Evolutionary conservation across 2,113 vertebrate species (phyloP).

Genomic region (Nothocercus nigrocapillus): DNA sequence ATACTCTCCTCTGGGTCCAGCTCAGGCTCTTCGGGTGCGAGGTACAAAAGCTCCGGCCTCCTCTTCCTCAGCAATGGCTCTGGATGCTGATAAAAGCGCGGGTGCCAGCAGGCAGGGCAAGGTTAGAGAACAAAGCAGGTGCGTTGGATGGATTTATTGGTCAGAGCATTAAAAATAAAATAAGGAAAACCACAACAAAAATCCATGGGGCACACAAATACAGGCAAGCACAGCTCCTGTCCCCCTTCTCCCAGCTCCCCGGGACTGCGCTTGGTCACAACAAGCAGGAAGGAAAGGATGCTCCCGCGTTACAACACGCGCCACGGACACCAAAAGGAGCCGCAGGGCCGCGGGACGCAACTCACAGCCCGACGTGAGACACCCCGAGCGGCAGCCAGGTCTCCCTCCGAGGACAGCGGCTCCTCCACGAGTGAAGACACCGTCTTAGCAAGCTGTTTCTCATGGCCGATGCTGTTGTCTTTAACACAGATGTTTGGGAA

Average conservation of each 20-base stretch:
- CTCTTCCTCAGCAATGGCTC: accelerated
- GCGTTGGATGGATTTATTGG: slow-evolving; percentile 41
- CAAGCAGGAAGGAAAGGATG: not conserved
- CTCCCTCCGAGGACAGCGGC: not conserved
- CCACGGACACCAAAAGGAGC: not conserved
- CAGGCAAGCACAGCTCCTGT: not conserved
- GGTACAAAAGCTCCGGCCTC: not conserved
- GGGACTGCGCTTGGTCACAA: not conserved
- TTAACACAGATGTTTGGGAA: accelerated
- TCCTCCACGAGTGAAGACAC: not conserved
- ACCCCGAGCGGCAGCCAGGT: not conserved
- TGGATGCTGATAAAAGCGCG: too few relatives aligned
- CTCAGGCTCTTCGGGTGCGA: not conserved
- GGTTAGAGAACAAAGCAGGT: accelerated
- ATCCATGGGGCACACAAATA: not conserved
- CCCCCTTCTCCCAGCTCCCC: not conserved
- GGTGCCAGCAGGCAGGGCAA: accelerated
- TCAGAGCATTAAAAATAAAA: not conserved
- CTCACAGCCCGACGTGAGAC: not conserved
- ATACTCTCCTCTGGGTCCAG: too few relatives aligned
- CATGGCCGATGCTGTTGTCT: accelerated
- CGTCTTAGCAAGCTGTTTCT: not conserved
- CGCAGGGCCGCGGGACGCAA: not conserved
- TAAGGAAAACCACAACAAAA: too few relatives aligned
- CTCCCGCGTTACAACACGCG: not conserved